phyloP scores from a whole-genome alignment of 2,113 vertebrate genomes.

The Pelecanoides urinatrix region DNA sequence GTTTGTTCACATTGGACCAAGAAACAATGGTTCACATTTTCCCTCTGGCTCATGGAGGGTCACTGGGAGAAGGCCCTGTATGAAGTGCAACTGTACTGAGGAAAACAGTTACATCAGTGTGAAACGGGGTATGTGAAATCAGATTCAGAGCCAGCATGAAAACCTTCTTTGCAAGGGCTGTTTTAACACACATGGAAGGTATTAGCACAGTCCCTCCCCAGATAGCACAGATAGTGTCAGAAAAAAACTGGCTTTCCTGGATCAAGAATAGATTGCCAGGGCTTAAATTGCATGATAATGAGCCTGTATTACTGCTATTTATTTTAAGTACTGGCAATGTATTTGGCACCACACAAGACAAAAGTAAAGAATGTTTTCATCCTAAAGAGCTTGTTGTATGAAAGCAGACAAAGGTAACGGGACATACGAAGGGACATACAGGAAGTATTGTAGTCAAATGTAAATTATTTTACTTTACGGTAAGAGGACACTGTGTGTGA shows the following conservation, averaged over 20 bases:
- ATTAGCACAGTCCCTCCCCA: constrained; percentile 38
- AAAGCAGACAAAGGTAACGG: neutral
- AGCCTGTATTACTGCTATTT: constrained; percentile 44
- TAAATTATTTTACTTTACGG: neutral
- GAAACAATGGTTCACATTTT: neutral
- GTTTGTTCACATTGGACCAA: neutral
- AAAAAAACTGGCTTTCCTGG: constrained; percentile 20
- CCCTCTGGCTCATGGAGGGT: neutral
- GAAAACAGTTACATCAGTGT: constrained; percentile 17
- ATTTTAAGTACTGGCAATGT: constrained; percentile 20
- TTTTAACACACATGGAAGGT: constrained; percentile 58
- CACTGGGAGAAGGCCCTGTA: neutral
- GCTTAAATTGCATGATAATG: constrained; percentile 49
- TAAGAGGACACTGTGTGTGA: neutral
- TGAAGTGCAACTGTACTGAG: neutral
- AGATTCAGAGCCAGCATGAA: neutral
- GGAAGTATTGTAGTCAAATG: neutral
- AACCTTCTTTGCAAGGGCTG: neutral
- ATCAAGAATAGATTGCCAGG: constrained; percentile 1
- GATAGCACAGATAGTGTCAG: constrained; percentile 59
- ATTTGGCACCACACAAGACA: constrained; percentile 2
- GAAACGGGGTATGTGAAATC: neutral
- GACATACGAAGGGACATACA: neutral
- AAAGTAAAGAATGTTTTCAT: neutral
- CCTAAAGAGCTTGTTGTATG: neutral